Conservation (phyloP, 2,888 invertebrate genomes). For the Netelia fuscicornis region DNA sequence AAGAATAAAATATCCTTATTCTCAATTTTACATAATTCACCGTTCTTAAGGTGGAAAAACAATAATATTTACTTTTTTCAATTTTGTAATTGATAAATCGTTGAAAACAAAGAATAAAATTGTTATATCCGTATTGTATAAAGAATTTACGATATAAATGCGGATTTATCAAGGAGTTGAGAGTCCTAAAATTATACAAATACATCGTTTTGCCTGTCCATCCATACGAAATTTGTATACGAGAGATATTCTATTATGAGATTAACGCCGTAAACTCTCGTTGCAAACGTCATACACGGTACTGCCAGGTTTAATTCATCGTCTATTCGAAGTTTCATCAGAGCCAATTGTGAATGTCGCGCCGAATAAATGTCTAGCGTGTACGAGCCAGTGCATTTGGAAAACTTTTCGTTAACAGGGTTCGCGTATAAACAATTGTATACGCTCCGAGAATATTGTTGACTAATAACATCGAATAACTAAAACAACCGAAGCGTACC, state of each 20-base stretch:
- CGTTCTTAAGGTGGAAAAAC: not conserved
- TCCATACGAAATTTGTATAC: not conserved
- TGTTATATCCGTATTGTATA: not conserved
- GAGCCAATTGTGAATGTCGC: constrained; percentile 38
- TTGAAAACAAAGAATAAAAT: not conserved
- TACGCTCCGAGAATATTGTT: constrained; percentile 2
- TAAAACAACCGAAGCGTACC: constrained; percentile 13
- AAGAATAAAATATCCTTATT: too few relatives aligned
- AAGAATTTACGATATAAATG: too few relatives aligned
- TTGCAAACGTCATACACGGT: not conserved
- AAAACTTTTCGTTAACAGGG: not conserved
- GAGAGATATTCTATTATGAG: constrained; percentile 5
- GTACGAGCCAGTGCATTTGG: not conserved
- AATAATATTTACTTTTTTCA: not conserved
- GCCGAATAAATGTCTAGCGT: constrained; percentile 9
- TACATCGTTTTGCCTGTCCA: not conserved
- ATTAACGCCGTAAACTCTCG: not conserved
- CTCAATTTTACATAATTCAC: too few relatives aligned
- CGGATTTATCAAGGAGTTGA: too few relatives aligned
- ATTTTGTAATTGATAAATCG: not conserved
- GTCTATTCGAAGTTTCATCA: constrained; percentile 41
- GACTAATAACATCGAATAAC: constrained; percentile 18
- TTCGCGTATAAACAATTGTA: not conserved
- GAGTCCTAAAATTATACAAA: too few relatives aligned
- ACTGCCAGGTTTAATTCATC: not conserved